A percentile compares a stretch with the other conserved stretches of the same genome.
Conservation (phyloP, 2,888 invertebrate species). For the Synanthedon vespiformis region DNA sequence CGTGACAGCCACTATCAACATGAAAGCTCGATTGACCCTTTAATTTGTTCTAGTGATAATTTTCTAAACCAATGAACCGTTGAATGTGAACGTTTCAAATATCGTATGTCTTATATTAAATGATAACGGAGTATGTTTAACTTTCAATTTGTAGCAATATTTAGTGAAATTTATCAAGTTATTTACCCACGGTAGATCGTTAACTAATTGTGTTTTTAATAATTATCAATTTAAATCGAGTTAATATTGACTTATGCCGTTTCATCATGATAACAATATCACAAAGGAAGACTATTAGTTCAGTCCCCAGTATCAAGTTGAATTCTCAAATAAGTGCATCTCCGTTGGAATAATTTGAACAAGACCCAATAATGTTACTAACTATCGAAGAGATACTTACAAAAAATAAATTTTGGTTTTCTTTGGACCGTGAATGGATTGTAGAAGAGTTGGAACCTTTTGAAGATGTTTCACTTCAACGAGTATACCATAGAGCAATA, state of each 20-base stretch:
- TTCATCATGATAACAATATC: not conserved
- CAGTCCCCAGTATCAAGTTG: conserved; percentile 10
- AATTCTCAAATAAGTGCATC: conserved; percentile 9
- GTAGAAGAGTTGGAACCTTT: conserved; percentile 57
- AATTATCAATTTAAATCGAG: conserved; percentile 11
- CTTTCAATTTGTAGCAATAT: too few species aligned
- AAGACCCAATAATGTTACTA: conserved; percentile 35
- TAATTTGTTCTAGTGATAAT: conserved; percentile 15
- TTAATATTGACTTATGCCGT: conserved; percentile 9
- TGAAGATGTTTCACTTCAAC: conserved; percentile 48
- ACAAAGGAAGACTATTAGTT: conserved; percentile 5
- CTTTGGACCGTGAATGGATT: conserved; percentile 48
- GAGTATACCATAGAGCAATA: conserved; percentile 42
- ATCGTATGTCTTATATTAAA: not conserved
- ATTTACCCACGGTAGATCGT: conserved; percentile 1
- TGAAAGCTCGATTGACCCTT: conserved; percentile 13
- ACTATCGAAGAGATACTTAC: conserved; percentile 57
- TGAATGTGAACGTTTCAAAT: conserved; percentile 1
- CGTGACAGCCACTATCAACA: conserved; percentile 4
- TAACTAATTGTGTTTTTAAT: conserved; percentile 5
- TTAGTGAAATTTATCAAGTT: not conserved
- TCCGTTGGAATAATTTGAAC: conserved; percentile 29
- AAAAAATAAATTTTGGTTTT: conserved; percentile 52
- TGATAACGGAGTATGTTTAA: too few species aligned
- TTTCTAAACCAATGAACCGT: conserved; percentile 18